Percentiles rank a stretch among this genome's conserved stretches.
Conservation (phyloP, 1,140 invertebrate genomes). For the Solenopsis invicta region DNA sequence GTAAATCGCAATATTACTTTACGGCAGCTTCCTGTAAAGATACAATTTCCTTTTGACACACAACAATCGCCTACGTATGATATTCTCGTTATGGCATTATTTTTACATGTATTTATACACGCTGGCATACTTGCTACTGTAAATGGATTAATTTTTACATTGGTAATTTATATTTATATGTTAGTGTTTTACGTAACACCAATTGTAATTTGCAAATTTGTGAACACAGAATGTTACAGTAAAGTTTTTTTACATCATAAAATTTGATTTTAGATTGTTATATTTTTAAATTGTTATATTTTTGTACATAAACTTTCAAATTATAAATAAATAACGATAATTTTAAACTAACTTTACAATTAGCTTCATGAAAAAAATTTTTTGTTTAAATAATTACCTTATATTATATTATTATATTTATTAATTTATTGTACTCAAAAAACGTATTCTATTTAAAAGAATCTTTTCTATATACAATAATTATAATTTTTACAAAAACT, state of each 20-base stretch:
- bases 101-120: not conserved
- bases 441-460: not conserved
- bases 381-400: not conserved
- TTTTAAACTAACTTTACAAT: not conserved
- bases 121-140: not conserved
- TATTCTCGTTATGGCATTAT: not conserved
- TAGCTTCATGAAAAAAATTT: not conserved
- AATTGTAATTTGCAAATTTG: not conserved
- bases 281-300: not conserved
- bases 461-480: not conserved
- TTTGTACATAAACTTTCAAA: not conserved
- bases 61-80: constrained; percentile 38
- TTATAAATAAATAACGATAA: not conserved
- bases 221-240: not conserved
- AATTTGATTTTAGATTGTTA: not conserved
- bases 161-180: constrained; percentile 18
- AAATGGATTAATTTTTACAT: constrained; percentile 6
- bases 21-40: constrained; percentile 21
- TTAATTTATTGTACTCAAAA: not conserved
- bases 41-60: constrained; percentile 11
- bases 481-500: not conserved
- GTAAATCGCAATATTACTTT: not conserved
- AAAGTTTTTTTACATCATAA: not conserved
- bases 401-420: not conserved
- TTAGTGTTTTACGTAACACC: not conserved